phyloP scores from a whole-genome alignment of 1,140 invertebrate species.

The Idris sp. region DNA sequence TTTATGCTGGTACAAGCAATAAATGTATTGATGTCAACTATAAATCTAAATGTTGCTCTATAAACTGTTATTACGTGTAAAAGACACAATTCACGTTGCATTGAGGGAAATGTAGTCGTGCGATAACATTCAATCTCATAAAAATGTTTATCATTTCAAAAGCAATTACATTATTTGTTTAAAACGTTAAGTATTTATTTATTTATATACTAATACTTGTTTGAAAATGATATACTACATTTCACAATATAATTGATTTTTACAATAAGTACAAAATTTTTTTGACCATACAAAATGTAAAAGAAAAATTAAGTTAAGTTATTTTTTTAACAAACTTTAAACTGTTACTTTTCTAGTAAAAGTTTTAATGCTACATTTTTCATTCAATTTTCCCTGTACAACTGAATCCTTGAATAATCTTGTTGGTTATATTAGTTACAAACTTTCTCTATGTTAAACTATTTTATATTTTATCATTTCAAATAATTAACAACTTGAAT shows the following conservation, averaged over 20 bases:
- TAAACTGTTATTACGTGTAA: conserved; percentile 22
- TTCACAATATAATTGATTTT: no score
- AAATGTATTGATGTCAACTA: conserved; percentile 45
- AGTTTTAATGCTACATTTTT: no score
- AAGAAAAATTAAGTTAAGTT: no score
- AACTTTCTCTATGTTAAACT: no score
- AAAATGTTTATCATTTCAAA: conserved; percentile 13
- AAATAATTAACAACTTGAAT: no score
- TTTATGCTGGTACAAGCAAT: conserved; percentile 40
- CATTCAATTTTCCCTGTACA: no score
- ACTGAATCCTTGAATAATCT: no score
- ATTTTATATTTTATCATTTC: no score
- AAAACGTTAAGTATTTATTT: no score
- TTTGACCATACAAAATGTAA: not conserved
- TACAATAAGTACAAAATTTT: conserved; percentile 12
- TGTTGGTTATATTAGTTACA: no score
- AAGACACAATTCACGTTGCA: conserved; percentile 33
- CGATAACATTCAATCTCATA: conserved; percentile 11
- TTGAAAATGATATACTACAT: not conserved
- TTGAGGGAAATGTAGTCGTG: conserved; percentile 35
- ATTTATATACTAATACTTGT: conserved; percentile 2
- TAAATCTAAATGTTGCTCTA: conserved; percentile 33
- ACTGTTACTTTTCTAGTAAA: no score
- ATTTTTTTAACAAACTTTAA: no score
- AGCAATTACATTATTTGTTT: conserved; percentile 4